Percentiles rank a stretch among this genome's conserved stretches.
phyloP scores from a whole-genome alignment of 2,113 vertebrate species.

The Dendropsophus ebraccatus region DNA sequence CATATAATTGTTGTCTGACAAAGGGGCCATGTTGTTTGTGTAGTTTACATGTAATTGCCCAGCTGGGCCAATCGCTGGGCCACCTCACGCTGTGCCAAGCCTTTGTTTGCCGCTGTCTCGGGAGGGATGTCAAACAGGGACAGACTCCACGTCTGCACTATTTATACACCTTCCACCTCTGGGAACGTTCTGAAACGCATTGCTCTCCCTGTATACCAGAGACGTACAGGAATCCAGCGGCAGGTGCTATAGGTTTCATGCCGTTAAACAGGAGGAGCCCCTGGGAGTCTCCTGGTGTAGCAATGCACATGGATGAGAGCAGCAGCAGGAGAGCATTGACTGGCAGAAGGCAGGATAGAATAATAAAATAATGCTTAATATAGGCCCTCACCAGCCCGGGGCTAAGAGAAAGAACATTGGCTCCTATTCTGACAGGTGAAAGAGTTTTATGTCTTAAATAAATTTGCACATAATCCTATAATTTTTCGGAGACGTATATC shows the following conservation, averaged over 20 bases:
- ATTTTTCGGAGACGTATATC: neutral
- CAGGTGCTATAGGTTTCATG: slow-evolving; percentile 48
- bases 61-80: slow-evolving; percentile 10
- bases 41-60: slow-evolving; percentile 28
- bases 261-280: slow-evolving; percentile 19
- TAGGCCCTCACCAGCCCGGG: neutral
- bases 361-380: neutral
- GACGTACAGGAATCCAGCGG: slow-evolving; percentile 40
- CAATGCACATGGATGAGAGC: neutral
- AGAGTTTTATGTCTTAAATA: neutral
- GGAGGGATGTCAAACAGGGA: slow-evolving; percentile 44
- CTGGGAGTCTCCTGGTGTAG: slow-evolving; percentile 18
- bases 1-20: neutral
- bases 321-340: neutral
- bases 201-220: slow-evolving; percentile 23
- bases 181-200: neutral
- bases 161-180: slow-evolving; percentile 47
- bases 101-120: slow-evolving; percentile 33
- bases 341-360: neutral
- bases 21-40: slow-evolving; percentile 21
- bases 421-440: neutral
- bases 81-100: slow-evolving; percentile 17
- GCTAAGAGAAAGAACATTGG: neutral
- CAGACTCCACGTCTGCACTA: slow-evolving; percentile 51
- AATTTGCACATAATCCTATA: neutral